Base-by-base conservation (phyloP, 2,888 invertebrate genomes). In the Linhomoeus sp. region DNA sequence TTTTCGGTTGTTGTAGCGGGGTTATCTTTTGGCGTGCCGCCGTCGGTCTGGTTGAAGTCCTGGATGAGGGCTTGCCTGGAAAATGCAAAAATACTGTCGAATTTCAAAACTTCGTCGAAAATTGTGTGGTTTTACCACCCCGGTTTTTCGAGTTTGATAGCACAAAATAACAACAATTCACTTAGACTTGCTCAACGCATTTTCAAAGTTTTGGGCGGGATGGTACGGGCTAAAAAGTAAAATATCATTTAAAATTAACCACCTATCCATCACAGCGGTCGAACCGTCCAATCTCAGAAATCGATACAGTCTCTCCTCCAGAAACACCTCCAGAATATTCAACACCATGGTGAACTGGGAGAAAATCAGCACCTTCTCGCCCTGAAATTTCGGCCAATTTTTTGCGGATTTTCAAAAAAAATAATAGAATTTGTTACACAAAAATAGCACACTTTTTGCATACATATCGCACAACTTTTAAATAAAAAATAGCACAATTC, bases 271-370 rank as follows among this genome's bases (percentile, higher is more conserved):
- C 9, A 87, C 86, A 0, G 83, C 81, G 0, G 90, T 92, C 53
- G 76, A 76, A 1, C 92, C 92, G 65, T 94, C 92, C 19, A 94
- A 71, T 43, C 92, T 74, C 52, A 84, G 68, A 67, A 77, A 92
- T 17, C 75, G 74, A 65, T 82, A 72, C 1, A 75, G 73, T 39
- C 79, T 74, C 46, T 81, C 71, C n/a, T 72, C 70, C 56, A 92
- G 71, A 70, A 83, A 94, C 41, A 79, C 79, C 68, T 90, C 86
- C 56, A 94, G 68, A 53, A 94, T 76, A 68, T 94, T 87, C 64
- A 94, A 72, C 75, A 94, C 77, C 75, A 87, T 85, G 33, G 84
- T 83, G 70, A 92, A 94, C 73, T 94, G 94, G 65, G 86, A 87
- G 72, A 94, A 94, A 55, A 94, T 74, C 49, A 94, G 71, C 52